Conservation (phyloP, 2,888 invertebrate genomes). For the Troglohyphantes excavatus region DNA sequence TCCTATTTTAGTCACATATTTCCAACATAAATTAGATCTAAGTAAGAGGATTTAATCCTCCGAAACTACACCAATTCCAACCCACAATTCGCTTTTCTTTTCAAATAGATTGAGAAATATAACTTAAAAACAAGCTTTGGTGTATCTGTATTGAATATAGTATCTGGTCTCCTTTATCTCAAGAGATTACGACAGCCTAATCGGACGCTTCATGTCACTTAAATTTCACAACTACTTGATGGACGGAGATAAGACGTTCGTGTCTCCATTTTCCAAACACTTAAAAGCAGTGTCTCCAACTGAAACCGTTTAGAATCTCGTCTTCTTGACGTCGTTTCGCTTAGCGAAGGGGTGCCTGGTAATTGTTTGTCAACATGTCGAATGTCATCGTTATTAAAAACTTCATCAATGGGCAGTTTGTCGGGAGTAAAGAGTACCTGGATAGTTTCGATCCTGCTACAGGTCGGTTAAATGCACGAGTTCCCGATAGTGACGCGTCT, state of each 20-base stretch:
- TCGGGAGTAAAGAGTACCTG: conserved; percentile 81
- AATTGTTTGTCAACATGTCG: conserved; percentile 33
- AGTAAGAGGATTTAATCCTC: no score
- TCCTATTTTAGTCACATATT: no score
- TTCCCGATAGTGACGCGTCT: conserved; percentile 83
- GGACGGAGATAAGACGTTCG: background rate
- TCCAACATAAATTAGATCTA: no score
- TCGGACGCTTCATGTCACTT: background rate
- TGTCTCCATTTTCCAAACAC: background rate
- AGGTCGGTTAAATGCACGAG: conserved; percentile 83
- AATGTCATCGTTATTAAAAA: conserved; percentile 80
- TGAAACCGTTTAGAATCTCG: background rate
- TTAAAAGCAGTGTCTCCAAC: background rate
- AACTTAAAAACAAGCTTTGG: no score
- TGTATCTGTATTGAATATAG: no score
- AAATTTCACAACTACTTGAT: background rate
- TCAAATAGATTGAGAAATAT: background rate
- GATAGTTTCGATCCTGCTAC: conserved; percentile 84
- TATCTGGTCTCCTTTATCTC: conserved; percentile 10
- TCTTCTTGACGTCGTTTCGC: background rate
- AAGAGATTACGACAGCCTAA: conserved; percentile 10
- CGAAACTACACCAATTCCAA: no score
- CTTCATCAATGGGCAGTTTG: conserved; percentile 83
- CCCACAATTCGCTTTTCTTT: no score
- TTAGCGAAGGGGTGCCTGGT: background rate